Evolutionary conservation across 2,797 vertebrate genomes (phyloP).

Genomic region (Gephyroberyx darwinii): DNA sequence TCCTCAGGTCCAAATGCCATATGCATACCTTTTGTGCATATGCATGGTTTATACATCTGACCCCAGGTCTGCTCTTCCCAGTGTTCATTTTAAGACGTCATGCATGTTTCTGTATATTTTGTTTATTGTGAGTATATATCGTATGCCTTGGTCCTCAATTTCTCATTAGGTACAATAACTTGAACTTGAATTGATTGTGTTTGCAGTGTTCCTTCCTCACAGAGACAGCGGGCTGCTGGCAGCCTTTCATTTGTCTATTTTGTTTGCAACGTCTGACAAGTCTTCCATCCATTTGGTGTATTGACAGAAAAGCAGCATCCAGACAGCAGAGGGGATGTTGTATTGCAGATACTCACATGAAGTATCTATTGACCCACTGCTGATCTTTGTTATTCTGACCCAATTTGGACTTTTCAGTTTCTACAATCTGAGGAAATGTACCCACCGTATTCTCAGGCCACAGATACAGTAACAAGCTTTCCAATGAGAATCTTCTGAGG

Average conservation of each 20-base stretch:
- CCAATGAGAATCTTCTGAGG: background rate
- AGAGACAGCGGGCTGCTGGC: slow-evolving; percentile 41
- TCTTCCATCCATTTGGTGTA: slow-evolving; percentile 43
- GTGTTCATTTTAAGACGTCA: no score
- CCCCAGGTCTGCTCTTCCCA: no score
- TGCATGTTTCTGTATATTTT: no score
- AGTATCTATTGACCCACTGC: background rate
- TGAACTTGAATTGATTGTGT: slow-evolving; percentile 12
- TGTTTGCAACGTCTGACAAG: slow-evolving; percentile 35
- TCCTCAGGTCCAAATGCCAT: no score
- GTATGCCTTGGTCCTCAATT: no score
- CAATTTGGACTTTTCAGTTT: background rate
- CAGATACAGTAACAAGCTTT: background rate
- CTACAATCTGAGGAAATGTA: background rate
- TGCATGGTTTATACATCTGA: no score
- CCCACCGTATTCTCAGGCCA: background rate
- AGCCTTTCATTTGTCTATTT: slow-evolving; percentile 29
- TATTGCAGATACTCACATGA: no score
- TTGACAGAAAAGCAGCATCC: slow-evolving; percentile 42
- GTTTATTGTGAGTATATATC: no score
- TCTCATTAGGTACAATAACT: no score
- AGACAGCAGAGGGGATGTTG: slow-evolving; percentile 28
- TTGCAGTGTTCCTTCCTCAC: slow-evolving; percentile 31
- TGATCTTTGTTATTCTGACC: background rate
- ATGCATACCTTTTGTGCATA: no score